phyloP scores from a whole-genome alignment of 2,113 vertebrate genomes.

The Leucoraja erinaceus region DNA sequence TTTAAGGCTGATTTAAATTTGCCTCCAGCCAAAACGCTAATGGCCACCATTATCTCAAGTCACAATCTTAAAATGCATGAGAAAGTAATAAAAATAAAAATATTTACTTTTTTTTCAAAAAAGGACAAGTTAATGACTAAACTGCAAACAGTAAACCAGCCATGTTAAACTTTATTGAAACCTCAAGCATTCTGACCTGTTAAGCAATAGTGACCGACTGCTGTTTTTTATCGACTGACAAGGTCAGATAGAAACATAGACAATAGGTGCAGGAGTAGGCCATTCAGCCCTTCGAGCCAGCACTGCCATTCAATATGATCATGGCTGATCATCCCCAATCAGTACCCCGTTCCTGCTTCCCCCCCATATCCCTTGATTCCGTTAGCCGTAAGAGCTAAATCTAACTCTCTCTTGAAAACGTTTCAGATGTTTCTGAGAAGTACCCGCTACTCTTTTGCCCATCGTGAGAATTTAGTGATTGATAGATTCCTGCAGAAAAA shows the following conservation, averaged over 20 bases:
- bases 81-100: conserved; percentile 44
- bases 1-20: neutral
- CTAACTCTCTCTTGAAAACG: too few relatives aligned
- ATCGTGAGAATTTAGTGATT: too few relatives aligned
- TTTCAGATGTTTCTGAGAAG: neutral
- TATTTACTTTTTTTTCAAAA: conserved; percentile 19
- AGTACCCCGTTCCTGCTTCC: too few relatives aligned
- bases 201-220: conserved; percentile 32
- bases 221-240: conserved; percentile 39
- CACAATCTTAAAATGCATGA: conserved; percentile 45
- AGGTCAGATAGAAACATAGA: conserved; percentile 40
- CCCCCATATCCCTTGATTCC: too few relatives aligned
- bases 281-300: too few relatives aligned
- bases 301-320: too few relatives aligned
- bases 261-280: too few relatives aligned
- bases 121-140: conserved; percentile 58
- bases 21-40: neutral
- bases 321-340: too few relatives aligned
- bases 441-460: neutral
- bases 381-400: too few relatives aligned
- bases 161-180: conserved; percentile 52
- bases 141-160: conserved; percentile 46
- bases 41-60: conserved; percentile 39
- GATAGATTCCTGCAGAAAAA: too few relatives aligned
- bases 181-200: conserved; percentile 49